Conservation (phyloP, 2,797 vertebrate genomes). For the Acanthiza pusilla region DNA sequence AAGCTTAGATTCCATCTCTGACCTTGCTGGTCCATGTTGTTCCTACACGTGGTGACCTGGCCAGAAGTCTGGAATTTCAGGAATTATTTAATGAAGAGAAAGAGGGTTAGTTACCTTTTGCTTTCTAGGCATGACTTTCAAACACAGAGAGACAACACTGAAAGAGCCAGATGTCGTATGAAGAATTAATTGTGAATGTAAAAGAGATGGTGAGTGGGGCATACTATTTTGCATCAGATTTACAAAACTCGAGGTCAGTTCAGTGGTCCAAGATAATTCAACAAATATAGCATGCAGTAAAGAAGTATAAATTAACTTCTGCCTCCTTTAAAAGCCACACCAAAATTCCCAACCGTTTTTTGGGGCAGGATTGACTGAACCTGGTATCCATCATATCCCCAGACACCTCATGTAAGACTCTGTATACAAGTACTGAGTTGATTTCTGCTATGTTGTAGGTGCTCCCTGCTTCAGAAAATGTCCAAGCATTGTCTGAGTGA, state of each 20-base stretch:
- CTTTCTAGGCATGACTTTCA: not conserved
- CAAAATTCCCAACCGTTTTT: not conserved
- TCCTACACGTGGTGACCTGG: not conserved
- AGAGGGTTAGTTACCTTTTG: not conserved
- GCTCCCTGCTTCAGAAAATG: not conserved
- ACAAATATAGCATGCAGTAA: not conserved
- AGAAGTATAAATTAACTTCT: not conserved
- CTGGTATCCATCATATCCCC: not conserved
- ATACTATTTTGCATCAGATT: not conserved
- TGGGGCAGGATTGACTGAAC: not conserved
- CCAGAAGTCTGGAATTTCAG: not conserved
- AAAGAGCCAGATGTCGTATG: not conserved
- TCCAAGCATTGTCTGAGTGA: not conserved
- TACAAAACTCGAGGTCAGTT: not conserved
- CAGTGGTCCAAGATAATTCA: not conserved
- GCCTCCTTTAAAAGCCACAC: not conserved
- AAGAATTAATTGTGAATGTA: not conserved
- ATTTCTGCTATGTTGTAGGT: not conserved
- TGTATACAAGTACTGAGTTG: not conserved
- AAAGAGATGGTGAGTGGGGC: not conserved
- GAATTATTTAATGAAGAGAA: not conserved
- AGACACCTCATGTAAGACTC: not conserved
- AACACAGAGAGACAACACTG: not conserved
- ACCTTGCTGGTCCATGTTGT: not conserved
- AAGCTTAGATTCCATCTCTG: rapidly evolving